Conservation (phyloP, 1,140 invertebrate genomes). For the Odontomachus brunneus region DNA sequence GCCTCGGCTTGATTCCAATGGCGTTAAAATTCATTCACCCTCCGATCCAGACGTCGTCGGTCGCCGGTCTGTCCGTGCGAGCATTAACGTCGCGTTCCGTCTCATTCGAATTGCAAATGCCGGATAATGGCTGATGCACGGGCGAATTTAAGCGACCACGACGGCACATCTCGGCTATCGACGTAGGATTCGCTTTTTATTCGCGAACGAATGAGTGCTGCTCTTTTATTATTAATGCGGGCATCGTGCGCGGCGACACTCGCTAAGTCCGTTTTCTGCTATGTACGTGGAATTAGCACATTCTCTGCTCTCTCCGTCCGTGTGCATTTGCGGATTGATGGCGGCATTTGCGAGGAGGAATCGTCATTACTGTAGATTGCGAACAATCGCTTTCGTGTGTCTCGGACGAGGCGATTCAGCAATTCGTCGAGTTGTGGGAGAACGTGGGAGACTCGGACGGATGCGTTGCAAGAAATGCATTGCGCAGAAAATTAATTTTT, state of each 20-base stretch:
- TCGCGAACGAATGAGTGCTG: not conserved
- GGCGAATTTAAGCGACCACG: constrained; percentile 56
- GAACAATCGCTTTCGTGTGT: not conserved
- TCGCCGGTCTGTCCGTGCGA: constrained; percentile 32
- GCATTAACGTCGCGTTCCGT: constrained; percentile 44
- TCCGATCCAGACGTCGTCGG: not conserved
- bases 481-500: not conserved
- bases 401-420: not conserved
- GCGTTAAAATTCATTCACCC: not conserved
- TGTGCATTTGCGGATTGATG: not conserved
- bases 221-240: not conserved
- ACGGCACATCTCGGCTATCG: not conserved
- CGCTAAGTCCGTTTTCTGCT: not conserved
- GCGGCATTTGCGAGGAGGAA: not conserved
- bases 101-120: constrained; percentile 70
- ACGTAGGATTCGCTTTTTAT: not conserved
- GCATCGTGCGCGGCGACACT: not conserved
- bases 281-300: not conserved
- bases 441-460: not conserved
- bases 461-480: not conserved
- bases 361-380: not conserved
- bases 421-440: not conserved
- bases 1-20: constrained; percentile 34
- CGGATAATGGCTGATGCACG: constrained; percentile 50
- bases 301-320: not conserved